A percentile compares a stretch with the other conserved stretches of the same genome.
Evolutionary conservation across 2,113 vertebrate species (phyloP).

Genomic region (Anthoscopus minutus): DNA sequence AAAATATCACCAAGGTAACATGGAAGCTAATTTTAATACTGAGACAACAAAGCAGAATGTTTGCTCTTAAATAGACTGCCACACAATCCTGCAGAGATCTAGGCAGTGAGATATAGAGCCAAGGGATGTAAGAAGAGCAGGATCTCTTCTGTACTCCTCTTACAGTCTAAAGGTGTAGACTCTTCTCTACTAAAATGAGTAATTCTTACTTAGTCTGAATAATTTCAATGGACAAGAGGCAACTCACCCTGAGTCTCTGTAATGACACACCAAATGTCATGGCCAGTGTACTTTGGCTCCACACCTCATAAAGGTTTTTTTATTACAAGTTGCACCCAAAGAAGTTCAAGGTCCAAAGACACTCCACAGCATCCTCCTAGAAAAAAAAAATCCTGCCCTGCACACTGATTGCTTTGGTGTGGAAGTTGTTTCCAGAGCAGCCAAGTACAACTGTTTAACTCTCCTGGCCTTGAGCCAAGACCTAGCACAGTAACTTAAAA

Average conservation of each 20-base stretch:
- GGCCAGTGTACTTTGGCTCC: background rate
- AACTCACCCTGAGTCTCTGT: background rate
- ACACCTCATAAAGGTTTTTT: background rate
- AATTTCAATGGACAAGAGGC: background rate
- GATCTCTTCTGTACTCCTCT: background rate
- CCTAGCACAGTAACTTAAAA: background rate
- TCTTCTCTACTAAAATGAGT: background rate
- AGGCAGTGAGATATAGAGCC: background rate
- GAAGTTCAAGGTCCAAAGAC: background rate
- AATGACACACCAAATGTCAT: background rate
- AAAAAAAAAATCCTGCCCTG: background rate
- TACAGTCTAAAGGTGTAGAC: background rate
- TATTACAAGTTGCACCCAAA: constrained; percentile 11
- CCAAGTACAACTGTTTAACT: background rate
- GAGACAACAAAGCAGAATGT: background rate
- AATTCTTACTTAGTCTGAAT: background rate
- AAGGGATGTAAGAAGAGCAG: background rate
- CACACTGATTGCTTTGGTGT: background rate
- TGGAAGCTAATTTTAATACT: background rate
- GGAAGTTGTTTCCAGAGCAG: background rate
- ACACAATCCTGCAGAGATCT: background rate
- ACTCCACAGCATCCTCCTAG: background rate
- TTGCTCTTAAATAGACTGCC: background rate
- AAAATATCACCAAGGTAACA: background rate
- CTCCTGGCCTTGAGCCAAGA: background rate